These are phyloP conservation scores for Hydrochoerus hydrochaeris DNA, from an alignment of 2,113 vertebrate genomes.

Conservation along the genomic window DNA sequence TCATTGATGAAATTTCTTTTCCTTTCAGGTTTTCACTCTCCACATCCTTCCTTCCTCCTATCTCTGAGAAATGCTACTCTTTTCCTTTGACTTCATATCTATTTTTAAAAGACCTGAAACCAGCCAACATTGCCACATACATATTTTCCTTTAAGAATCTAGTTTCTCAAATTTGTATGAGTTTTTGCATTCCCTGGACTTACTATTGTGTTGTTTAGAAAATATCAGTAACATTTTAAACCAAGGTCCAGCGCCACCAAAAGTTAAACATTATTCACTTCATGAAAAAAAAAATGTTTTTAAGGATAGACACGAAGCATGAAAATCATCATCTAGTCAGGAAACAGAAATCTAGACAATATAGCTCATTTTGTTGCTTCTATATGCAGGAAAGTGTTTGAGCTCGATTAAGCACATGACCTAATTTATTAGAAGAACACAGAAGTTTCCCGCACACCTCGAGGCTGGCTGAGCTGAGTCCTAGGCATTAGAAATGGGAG, in stretches of 20 bases:
- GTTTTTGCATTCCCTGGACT: background rate
- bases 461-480: background rate
- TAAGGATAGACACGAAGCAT: background rate
- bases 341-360: background rate
- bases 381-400: background rate
- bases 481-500: background rate
- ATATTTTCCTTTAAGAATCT: background rate
- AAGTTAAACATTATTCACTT: background rate
- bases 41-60: background rate
- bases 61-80: background rate
- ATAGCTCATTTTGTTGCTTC: background rate
- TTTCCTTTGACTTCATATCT: background rate
- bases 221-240: conserved; percentile 14
- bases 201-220: background rate
- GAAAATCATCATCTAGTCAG: background rate
- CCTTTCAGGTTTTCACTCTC: background rate
- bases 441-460: background rate
- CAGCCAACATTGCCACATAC: background rate
- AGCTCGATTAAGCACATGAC: background rate
- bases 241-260: background rate
- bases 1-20: conserved; percentile 40
- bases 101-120: background rate
- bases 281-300: background rate
- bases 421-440: background rate
- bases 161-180: background rate